phyloP scores from a whole-genome alignment of 1,140 invertebrate species.

The Achroia grisella region DNA sequence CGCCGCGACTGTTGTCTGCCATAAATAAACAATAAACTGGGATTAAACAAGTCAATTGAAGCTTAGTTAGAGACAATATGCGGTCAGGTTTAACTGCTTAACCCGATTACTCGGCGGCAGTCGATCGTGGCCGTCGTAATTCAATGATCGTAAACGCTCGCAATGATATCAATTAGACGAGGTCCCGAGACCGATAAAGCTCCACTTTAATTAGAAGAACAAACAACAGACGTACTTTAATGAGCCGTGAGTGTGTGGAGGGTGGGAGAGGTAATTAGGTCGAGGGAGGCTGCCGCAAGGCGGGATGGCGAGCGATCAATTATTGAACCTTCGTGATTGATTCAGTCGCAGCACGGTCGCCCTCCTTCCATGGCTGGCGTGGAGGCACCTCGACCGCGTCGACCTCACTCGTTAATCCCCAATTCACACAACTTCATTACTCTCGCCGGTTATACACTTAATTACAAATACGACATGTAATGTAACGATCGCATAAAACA shows the following conservation, averaged over 20 bases:
- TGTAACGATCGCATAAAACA: too few relatives aligned
- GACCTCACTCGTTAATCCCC: slow-evolving; percentile 14
- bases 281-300: slow-evolving; percentile 26
- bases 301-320: slow-evolving; percentile 42
- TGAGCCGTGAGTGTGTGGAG: slow-evolving; percentile 57
- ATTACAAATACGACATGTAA: not conserved
- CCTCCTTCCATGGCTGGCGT: slow-evolving; percentile 6
- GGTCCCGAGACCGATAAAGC: slow-evolving; percentile 56
- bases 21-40: slow-evolving; percentile 67
- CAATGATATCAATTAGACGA: slow-evolving; percentile 70
- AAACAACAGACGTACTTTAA: slow-evolving; percentile 67
- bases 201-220: slow-evolving; percentile 69
- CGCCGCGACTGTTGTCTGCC: slow-evolving; percentile 21
- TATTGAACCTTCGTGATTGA: slow-evolving; percentile 57
- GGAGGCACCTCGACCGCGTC: slow-evolving; percentile 3
- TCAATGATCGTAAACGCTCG: slow-evolving; percentile 65
- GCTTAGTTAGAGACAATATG: slow-evolving; percentile 46
- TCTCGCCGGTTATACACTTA: not conserved
- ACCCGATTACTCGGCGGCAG: slow-evolving; percentile 31
- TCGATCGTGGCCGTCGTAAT: slow-evolving; percentile 52
- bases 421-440: slow-evolving; percentile 3
- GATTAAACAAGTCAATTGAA: slow-evolving; percentile 63
- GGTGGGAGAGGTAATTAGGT: slow-evolving; percentile 53
- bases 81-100: slow-evolving; percentile 59
- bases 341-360: slow-evolving; percentile 24